Conservation (phyloP, 2,113 vertebrate genomes). For the Pomatorhinus ruficollis region DNA sequence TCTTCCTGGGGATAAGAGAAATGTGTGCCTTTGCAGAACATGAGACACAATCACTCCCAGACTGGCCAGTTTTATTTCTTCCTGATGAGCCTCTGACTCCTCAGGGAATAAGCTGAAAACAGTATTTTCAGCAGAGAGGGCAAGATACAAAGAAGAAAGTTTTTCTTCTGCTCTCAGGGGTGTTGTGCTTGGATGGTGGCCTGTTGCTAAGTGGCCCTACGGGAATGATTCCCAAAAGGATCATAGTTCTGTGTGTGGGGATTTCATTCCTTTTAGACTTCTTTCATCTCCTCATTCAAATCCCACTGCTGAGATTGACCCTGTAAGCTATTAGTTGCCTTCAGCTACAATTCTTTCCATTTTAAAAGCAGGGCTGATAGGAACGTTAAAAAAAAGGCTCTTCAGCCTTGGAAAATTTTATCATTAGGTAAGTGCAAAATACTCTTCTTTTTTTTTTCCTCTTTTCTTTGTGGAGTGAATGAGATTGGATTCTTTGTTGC, state of each 20-base stretch:
- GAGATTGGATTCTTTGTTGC: constrained; percentile 35
- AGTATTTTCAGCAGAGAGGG: constrained; percentile 11
- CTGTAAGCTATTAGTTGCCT: constrained; percentile 22
- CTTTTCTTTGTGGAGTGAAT: constrained; percentile 19
- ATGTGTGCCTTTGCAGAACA: constrained; percentile 36
- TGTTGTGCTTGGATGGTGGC: constrained; percentile 47
- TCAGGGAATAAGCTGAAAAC: constrained; percentile 15
- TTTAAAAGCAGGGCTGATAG: constrained; percentile 37
- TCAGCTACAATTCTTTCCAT: constrained; percentile 28
- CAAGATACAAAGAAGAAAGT: constrained; percentile 33
- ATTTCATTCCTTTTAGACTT: constrained; percentile 44
- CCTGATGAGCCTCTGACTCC: constrained; percentile 31
- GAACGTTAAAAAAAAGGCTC: not conserved
- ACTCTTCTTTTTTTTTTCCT: not conserved
- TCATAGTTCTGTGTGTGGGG: not conserved
- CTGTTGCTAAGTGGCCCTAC: constrained; percentile 60
- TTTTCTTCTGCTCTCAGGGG: constrained; percentile 1
- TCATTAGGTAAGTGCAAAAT: constrained; percentile 34
- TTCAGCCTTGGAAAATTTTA: constrained; percentile 8
- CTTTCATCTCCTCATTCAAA: constrained; percentile 52
- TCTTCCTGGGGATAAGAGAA: constrained; percentile 53
- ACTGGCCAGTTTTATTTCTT: constrained; percentile 47
- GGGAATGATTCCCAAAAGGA: constrained; percentile 38
- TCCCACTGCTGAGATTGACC: constrained; percentile 27
- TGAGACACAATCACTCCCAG: constrained; percentile 27